Conservation (phyloP, 2,797 vertebrate species). For the Xiphophorus birchmanni region DNA sequence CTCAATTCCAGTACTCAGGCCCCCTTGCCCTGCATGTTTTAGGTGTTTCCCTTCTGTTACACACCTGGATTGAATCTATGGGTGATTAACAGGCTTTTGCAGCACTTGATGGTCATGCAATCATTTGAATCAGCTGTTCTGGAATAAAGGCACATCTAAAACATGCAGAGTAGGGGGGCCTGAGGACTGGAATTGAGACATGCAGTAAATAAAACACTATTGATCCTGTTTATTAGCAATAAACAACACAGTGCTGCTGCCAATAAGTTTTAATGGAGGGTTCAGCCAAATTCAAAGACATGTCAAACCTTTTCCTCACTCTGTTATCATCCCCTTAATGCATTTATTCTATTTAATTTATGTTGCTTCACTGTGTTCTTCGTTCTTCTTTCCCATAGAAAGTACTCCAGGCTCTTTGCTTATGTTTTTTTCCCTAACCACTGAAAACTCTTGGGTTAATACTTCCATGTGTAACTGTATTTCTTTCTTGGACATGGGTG, state of each 20-base stretch:
- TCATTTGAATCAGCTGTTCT: no score
- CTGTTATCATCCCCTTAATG: not conserved
- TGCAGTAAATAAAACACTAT: not conserved
- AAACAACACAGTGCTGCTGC: not conserved
- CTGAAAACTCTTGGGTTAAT: not conserved
- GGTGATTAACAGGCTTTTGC: no score
- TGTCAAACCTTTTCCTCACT: not conserved
- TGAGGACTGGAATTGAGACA: not conserved
- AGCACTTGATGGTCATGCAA: no score
- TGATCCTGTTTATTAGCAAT: not conserved
- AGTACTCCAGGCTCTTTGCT: not conserved
- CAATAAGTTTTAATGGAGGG: not conserved
- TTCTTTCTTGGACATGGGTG: not conserved
- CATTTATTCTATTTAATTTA: not conserved
- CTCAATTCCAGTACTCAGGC: no score
- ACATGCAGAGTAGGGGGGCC: no score
- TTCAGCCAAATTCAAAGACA: not conserved
- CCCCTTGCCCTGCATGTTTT: no score
- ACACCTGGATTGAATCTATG: no score
- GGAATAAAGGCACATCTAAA: no score
- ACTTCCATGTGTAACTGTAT: not conserved
- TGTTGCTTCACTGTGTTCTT: no score
- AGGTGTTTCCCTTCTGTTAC: no score
- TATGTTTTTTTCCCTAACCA: not conserved
- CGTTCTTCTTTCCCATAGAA: not conserved